Percentiles rank a stretch among this genome's conserved stretches.
phyloP scores from a whole-genome alignment of 1,140 invertebrate species.

The Calephelis nemesis region DNA sequence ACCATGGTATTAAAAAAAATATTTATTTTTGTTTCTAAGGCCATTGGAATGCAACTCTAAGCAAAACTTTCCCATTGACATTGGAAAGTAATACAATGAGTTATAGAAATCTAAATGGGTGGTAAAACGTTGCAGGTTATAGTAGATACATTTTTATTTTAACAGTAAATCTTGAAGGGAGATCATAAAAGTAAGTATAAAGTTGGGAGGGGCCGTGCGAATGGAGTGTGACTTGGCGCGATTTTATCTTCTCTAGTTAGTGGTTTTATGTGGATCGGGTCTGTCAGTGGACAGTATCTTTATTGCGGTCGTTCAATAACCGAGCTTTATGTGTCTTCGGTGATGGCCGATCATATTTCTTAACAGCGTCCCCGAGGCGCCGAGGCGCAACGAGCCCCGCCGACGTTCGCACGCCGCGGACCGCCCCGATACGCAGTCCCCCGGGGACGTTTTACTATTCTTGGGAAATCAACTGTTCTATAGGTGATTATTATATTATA shows the following conservation, averaged over 20 bases:
- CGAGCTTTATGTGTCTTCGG: conserved; percentile 32
- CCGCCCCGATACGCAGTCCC: conserved; percentile 20
- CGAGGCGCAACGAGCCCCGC: conserved; percentile 8
- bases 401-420: conserved; percentile 3
- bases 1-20: too few relatives aligned
- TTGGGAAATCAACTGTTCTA: too few relatives aligned
- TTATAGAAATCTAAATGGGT: conserved; percentile 2
- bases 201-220: conserved; percentile 28
- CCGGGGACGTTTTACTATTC: conserved; percentile 13
- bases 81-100: too few relatives aligned
- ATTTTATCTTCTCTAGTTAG: conserved; percentile 43
- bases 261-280: conserved; percentile 42
- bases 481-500: too few relatives aligned
- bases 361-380: conserved; percentile 29
- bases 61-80: too few relatives aligned
- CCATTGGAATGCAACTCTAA: neutral
- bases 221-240: conserved; percentile 37
- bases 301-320: conserved; percentile 41
- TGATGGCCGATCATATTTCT: conserved; percentile 40
- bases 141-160: conserved; percentile 29
- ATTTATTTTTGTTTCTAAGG: too few relatives aligned
- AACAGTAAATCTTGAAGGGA: conserved; percentile 32
- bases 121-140: conserved; percentile 10
- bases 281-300: conserved; percentile 35
- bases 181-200: conserved; percentile 40